These are phyloP conservation scores for Torymus aiolomorphi DNA, from an alignment of 2,888 invertebrate species.

Conservation along the genomic window DNA sequence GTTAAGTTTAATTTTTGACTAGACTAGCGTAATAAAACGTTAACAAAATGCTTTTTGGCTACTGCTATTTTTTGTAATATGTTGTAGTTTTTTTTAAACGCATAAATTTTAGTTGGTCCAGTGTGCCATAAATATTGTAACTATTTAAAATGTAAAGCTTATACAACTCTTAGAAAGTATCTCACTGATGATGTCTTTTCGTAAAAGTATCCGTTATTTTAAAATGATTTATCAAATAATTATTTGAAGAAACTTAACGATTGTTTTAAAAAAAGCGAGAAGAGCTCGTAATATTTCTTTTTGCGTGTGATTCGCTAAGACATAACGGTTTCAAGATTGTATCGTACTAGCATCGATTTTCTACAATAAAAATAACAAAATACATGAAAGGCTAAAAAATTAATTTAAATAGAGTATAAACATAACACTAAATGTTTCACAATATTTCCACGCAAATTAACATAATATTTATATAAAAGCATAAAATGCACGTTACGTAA, in stretches of 20 bases:
- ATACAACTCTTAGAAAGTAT: slow-evolving; percentile 62
- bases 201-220: slow-evolving; percentile 49
- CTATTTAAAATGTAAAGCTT: slow-evolving; percentile 62
- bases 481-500: slow-evolving; percentile 31
- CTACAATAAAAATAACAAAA: slow-evolving; percentile 57
- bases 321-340: slow-evolving; percentile 7
- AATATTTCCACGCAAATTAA: slow-evolving; percentile 30
- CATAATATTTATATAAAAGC: slow-evolving; percentile 51
- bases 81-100: slow-evolving; percentile 44
- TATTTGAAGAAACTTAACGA: slow-evolving; percentile 23
- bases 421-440: slow-evolving; percentile 33
- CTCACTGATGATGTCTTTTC: slow-evolving; percentile 66
- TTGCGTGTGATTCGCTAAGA: neutral
- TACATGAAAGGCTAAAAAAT: slow-evolving; percentile 55
- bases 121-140: slow-evolving; percentile 59
- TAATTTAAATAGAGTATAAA: slow-evolving; percentile 35
- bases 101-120: slow-evolving; percentile 66
- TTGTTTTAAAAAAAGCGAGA: slow-evolving; percentile 11
- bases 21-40: slow-evolving; percentile 39
- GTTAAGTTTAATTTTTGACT: slow-evolving; percentile 41
- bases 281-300: neutral
- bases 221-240: slow-evolving; percentile 35
- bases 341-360: slow-evolving; percentile 28
- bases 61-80: slow-evolving; percentile 29
- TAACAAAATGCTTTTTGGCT: slow-evolving; percentile 45